Evolutionary conservation across 2,113 vertebrate species (phyloP).

Genomic region (Caretta caretta): DNA sequence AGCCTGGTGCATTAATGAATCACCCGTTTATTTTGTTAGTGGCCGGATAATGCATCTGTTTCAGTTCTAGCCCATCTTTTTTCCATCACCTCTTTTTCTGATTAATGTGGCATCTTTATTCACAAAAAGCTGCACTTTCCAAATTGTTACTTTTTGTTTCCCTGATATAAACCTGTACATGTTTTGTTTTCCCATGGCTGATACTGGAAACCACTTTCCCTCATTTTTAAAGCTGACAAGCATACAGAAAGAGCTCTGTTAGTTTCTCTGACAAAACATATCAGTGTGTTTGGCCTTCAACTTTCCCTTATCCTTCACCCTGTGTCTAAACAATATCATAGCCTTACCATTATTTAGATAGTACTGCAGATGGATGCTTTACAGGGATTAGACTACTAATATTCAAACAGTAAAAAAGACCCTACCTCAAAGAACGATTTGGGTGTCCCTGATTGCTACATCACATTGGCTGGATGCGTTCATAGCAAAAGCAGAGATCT

Average conservation of each 20-base stretch:
- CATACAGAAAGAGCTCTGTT: neutral
- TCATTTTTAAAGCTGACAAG: conserved; percentile 22
- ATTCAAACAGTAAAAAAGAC: neutral
- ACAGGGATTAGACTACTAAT: neutral
- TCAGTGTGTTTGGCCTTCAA: neutral
- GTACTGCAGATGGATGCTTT: neutral
- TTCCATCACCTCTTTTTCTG: neutral
- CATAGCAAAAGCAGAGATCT: neutral
- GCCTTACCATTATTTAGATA: neutral
- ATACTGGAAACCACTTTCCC: conserved; percentile 29
- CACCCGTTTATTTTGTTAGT: neutral
- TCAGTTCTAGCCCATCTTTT: neutral
- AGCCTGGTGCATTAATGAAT: neutral
- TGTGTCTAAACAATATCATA: neutral
- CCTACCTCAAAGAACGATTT: neutral
- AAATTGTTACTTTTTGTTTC: neutral
- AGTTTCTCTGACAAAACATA: conserved; percentile 20
- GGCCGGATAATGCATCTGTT: neutral
- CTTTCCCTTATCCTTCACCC: neutral
- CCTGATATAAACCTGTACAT: neutral
- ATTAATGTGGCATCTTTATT: neutral
- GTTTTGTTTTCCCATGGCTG: neutral
- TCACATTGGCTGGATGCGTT: neutral
- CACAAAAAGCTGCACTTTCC: neutral
- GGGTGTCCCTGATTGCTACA: neutral